Conservation (phyloP, 2,888 invertebrate genomes). For the Troilus luridus region DNA sequence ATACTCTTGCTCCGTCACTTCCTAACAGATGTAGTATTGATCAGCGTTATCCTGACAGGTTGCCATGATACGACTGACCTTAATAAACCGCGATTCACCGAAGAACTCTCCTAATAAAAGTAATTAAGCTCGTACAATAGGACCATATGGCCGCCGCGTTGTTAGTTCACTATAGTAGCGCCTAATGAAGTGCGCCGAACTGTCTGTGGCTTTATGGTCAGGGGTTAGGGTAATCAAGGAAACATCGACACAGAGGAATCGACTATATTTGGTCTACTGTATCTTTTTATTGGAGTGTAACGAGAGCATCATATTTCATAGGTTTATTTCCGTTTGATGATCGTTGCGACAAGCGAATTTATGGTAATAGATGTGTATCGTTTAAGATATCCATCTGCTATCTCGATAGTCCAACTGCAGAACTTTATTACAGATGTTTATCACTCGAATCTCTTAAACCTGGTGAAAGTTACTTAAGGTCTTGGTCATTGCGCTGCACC, state of each 20-base stretch:
- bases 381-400: neutral
- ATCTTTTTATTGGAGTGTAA: neutral
- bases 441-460: neutral
- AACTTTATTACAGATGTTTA: neutral
- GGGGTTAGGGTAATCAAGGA: neutral
- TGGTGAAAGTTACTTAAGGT: neutral
- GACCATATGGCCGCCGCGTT: constrained; percentile 76
- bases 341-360: neutral
- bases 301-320: neutral
- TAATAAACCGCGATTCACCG: neutral
- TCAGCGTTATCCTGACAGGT: neutral
- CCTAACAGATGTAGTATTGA: neutral
- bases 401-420: neutral
- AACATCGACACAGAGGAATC: neutral
- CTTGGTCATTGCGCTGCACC: neutral
- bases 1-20: neutral
- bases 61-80: neutral
- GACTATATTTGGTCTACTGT: neutral
- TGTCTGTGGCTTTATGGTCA: neutral
- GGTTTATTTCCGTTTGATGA: neutral
- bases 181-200: neutral
- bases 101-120: neutral
- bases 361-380: neutral
- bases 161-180: constrained; percentile 86
- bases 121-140: neutral